Conservation (phyloP, 2,888 invertebrate genomes). For the Crepidodera aurea region DNA sequence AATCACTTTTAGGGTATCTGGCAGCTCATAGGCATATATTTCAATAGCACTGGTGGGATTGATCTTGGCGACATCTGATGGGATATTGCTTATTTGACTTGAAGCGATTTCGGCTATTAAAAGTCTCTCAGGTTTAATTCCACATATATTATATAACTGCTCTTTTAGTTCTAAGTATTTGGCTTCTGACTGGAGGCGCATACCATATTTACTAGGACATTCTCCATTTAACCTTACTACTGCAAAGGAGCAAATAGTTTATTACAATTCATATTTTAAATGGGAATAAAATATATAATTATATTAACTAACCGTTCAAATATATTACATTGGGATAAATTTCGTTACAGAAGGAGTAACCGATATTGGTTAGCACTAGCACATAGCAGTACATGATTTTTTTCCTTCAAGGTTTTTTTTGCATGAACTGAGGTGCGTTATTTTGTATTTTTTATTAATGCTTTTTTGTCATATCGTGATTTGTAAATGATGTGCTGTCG, state of each 20-base stretch:
- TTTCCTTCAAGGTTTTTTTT: too few species aligned
- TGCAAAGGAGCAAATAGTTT: slow-evolving; percentile 57
- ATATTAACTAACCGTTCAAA: too few species aligned
- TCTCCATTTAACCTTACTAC: slow-evolving; percentile 83
- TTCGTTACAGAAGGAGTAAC: too few species aligned
- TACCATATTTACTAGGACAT: slow-evolving; percentile 84
- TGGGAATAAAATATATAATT: too few species aligned
- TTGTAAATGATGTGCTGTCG: too few species aligned
- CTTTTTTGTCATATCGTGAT: too few species aligned
- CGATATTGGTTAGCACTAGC: too few species aligned
- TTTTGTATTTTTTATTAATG: too few species aligned
- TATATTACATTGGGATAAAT: too few species aligned
- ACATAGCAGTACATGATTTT: too few species aligned
- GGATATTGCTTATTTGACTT: slow-evolving; percentile 71
- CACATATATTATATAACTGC: slow-evolving; percentile 71
- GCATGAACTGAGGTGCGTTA: too few species aligned
- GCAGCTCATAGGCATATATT: slow-evolving; percentile 76
- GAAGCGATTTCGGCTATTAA: slow-evolving; percentile 77
- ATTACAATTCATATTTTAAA: too few species aligned
- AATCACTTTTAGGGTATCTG: slow-evolving; percentile 51
- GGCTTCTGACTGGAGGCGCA: slow-evolving; percentile 83
- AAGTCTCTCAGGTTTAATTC: slow-evolving; percentile 69
- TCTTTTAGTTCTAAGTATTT: slow-evolving; percentile 80
- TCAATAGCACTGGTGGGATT: slow-evolving; percentile 64
- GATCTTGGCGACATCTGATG: slow-evolving; percentile 66